A percentile compares a stretch with the other conserved stretches of the same genome.
Evolutionary conservation across 2,113 vertebrate genomes (phyloP).

Genomic region (Carettochelys insculpta): DNA sequence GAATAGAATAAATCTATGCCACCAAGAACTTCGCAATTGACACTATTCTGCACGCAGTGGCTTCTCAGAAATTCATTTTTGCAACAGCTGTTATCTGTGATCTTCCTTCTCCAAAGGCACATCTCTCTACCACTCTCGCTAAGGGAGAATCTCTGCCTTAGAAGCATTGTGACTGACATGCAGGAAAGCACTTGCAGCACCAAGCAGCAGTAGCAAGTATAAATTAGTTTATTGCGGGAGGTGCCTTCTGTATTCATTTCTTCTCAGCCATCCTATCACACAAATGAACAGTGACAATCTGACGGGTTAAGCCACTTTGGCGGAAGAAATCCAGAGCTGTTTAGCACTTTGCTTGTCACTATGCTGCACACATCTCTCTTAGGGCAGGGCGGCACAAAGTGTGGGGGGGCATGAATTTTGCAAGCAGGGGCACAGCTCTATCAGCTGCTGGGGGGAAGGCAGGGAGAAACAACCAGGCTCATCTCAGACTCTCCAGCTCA

Average conservation of each 20-base stretch:
- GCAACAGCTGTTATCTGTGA: too few relatives aligned
- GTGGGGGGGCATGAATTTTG: too few relatives aligned
- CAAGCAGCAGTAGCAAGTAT: not conserved
- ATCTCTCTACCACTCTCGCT: not conserved
- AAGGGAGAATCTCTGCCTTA: too few relatives aligned
- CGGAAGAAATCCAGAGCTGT: not conserved
- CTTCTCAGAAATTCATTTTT: accelerated
- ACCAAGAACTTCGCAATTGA: not conserved
- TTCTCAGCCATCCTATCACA: not conserved
- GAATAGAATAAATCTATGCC: not conserved
- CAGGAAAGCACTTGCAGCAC: not conserved
- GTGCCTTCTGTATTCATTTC: not conserved
- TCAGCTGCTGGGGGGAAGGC: too few relatives aligned
- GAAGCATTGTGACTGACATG: not conserved
- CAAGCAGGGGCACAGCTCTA: too few relatives aligned
- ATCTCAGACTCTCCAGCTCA: too few relatives aligned
- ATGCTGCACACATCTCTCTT: not conserved
- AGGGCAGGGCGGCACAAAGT: too few relatives aligned
- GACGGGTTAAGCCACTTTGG: not conserved
- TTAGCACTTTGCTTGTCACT: not conserved
- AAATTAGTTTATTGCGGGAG: accelerated
- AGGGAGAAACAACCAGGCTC: too few relatives aligned
- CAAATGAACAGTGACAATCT: not conserved
- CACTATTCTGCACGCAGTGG: not conserved
- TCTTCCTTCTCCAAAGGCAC: not conserved